Evolutionary conservation across 2,113 vertebrate species (phyloP).

Genomic region (Tupaia chinensis): DNA sequence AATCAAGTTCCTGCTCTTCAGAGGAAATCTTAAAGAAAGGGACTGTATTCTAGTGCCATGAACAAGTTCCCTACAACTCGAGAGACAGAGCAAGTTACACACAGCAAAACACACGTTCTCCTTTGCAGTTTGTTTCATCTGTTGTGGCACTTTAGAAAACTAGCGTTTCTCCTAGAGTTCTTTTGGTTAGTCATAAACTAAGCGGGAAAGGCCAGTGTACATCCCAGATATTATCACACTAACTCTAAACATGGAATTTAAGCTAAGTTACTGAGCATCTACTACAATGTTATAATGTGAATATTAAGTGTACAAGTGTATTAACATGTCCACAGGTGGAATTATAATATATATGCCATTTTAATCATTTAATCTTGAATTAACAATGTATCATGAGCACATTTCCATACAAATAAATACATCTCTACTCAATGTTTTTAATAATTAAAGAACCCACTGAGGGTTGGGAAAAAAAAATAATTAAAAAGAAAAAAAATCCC

Average conservation of each 20-base stretch:
- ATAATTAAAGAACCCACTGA: background rate
- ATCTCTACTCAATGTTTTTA: background rate
- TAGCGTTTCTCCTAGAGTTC: background rate
- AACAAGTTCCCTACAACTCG: slow-evolving; percentile 49
- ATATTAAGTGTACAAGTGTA: background rate
- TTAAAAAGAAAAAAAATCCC: too few relatives aligned
- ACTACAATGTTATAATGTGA: background rate
- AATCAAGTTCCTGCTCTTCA: slow-evolving; percentile 59
- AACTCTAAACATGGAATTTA: background rate
- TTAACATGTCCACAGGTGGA: background rate
- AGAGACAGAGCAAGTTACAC: slow-evolving; percentile 27
- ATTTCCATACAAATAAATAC: background rate
- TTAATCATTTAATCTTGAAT: background rate
- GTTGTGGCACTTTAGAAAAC: slow-evolving; percentile 38
- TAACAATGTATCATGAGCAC: background rate
- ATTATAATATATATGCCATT: background rate
- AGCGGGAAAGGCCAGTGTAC: background rate
- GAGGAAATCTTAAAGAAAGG: slow-evolving; percentile 31
- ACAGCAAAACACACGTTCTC: background rate
- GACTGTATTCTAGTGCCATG: background rate
- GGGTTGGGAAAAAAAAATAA: too few relatives aligned
- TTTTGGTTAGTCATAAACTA: background rate
- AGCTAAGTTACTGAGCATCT: background rate
- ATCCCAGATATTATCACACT: background rate
- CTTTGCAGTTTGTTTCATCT: slow-evolving; percentile 40